These are phyloP conservation scores for Danio choprae DNA, from an alignment of 2,797 vertebrate genomes.

Conservation along the genomic window DNA sequence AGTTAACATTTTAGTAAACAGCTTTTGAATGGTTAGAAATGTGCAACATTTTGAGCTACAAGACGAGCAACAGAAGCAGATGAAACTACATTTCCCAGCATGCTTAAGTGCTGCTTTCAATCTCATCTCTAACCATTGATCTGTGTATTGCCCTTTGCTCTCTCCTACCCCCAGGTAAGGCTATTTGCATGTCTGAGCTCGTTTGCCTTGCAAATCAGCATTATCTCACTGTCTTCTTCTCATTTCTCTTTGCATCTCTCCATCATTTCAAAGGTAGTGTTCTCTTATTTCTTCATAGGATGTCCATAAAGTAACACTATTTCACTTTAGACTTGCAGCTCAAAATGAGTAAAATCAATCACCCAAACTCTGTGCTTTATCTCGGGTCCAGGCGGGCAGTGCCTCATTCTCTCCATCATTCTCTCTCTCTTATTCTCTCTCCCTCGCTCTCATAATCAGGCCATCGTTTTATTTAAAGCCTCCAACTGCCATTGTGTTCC, in stretches of 20 bases:
- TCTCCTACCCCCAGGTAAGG: slow-evolving; percentile 52
- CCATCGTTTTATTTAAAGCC: slow-evolving; percentile 83
- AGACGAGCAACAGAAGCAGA: background rate
- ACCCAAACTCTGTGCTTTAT: slow-evolving; percentile 18
- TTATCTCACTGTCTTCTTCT: slow-evolving; percentile 52
- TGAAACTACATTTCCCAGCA: slow-evolving; percentile 49
- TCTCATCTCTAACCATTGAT: background rate
- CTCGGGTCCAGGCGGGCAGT: slow-evolving; percentile 6
- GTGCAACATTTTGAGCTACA: background rate
- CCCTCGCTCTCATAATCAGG: slow-evolving; percentile 74
- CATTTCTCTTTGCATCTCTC: slow-evolving; percentile 26
- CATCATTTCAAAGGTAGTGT: slow-evolving; percentile 1
- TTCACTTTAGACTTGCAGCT: slow-evolving; percentile 3
- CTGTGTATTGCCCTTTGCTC: slow-evolving; percentile 21
- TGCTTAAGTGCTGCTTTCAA: slow-evolving; percentile 16
- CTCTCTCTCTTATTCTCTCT: slow-evolving; percentile 15
- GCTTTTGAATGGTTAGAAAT: no score
- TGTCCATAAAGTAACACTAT: background rate
- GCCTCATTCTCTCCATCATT: slow-evolving; percentile 27
- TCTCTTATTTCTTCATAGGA: background rate
- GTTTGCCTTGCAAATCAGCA: slow-evolving; percentile 80
- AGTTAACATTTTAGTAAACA: background rate
- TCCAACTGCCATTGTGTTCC: slow-evolving; percentile 74
- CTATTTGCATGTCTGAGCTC: slow-evolving; percentile 74
- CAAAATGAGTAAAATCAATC: background rate